Percentiles rank a stretch among this genome's conserved stretches.
phyloP scores from a whole-genome alignment of 2,113 vertebrate genomes.

The Anseranas semipalmata region DNA sequence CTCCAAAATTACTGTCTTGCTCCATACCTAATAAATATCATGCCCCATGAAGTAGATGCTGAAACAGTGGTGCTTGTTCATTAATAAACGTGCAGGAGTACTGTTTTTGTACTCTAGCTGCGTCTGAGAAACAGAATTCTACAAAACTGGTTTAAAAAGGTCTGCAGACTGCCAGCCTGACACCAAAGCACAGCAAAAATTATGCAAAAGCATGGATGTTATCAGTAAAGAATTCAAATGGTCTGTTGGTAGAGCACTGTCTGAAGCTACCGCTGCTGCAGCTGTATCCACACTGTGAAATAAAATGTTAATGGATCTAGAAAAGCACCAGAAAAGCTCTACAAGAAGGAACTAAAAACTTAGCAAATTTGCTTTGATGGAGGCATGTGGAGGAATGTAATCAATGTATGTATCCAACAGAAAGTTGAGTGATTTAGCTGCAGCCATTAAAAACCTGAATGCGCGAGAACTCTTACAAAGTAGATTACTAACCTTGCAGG shows the following conservation, averaged over 20 bases:
- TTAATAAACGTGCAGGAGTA: not conserved
- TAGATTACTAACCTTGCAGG: not conserved
- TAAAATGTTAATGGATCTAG: not conserved
- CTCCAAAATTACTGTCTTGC: not conserved
- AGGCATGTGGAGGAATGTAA: not conserved
- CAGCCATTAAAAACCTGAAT: not conserved
- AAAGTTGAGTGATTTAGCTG: not conserved
- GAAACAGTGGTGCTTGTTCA: not conserved
- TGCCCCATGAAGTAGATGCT: not conserved
- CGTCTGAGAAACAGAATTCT: not conserved
- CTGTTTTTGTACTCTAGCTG: not conserved
- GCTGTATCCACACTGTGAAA: not conserved
- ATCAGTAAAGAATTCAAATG: not conserved
- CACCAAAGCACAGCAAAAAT: not conserved
- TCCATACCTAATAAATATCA: not conserved
- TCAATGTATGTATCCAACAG: not conserved
- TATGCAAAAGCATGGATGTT: not conserved
- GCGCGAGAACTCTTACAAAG: not conserved
- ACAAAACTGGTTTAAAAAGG: not conserved
- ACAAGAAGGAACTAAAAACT: not conserved
- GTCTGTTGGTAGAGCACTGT: not conserved
- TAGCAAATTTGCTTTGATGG: not conserved
- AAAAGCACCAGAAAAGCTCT: not conserved
- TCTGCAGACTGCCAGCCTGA: not conserved
- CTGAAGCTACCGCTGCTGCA: not conserved